phyloP scores from a whole-genome alignment of 2,888 invertebrate species.

The Acrobasis consociella region DNA sequence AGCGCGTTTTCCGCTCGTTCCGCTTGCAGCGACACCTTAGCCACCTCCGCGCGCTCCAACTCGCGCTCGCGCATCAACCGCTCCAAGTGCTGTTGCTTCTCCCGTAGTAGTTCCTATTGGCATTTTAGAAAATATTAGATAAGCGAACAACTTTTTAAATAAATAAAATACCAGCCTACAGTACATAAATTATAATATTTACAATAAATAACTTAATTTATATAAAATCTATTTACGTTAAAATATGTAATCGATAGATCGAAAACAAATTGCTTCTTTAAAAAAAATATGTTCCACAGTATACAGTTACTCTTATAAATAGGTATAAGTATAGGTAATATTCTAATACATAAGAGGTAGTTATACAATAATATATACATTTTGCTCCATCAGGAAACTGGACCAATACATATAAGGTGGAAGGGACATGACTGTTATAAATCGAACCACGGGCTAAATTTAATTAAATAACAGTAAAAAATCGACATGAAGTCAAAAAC shows the following conservation, averaged over 20 bases:
- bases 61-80: constrained; percentile 95
- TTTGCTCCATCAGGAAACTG: too few relatives aligned
- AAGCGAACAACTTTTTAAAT: not conserved
- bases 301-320: constrained; percentile 11
- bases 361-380: too few relatives aligned
- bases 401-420: too few relatives aligned
- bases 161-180: not conserved
- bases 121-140: not conserved
- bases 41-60: constrained; percentile 93
- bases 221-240: too few relatives aligned
- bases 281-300: constrained; percentile 24
- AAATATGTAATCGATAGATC: not conserved
- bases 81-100: constrained; percentile 97
- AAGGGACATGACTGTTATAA: too few relatives aligned
- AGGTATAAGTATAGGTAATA: not conserved
- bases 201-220: too few relatives aligned
- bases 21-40: constrained; percentile 90
- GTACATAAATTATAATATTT: not conserved
- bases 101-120: constrained; percentile 91
- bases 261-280: not conserved
- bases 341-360: too few relatives aligned
- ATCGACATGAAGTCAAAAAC: too few relatives aligned
- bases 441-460: too few relatives aligned
- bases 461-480: too few relatives aligned
- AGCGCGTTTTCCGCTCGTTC: constrained; percentile 89